These are phyloP conservation scores for Periophthalmodon schlosseri DNA, from an alignment of 2,113 vertebrate genomes.

Conservation along the genomic window DNA sequence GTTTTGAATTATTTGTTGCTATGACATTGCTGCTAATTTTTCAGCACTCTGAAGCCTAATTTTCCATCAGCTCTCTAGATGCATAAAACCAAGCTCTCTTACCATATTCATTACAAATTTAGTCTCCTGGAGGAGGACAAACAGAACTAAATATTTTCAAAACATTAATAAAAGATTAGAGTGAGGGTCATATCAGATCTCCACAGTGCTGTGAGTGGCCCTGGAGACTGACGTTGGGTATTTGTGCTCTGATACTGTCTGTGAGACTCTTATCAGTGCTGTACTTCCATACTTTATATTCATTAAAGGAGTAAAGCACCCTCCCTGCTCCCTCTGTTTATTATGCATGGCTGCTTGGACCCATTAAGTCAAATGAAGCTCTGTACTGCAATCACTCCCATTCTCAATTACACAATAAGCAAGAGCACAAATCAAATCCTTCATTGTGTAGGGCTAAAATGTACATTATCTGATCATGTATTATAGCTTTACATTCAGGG, in stretches of 20 bases:
- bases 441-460: slow-evolving; percentile 21
- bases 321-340: slow-evolving; percentile 37
- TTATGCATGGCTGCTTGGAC: slow-evolving; percentile 42
- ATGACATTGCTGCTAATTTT: too few species aligned
- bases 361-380: slow-evolving; percentile 48
- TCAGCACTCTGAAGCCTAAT: too few species aligned
- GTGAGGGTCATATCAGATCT: not conserved
- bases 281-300: slow-evolving; percentile 37
- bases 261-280: slow-evolving; percentile 29
- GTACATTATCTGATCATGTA: slow-evolving; percentile 25
- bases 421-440: slow-evolving; percentile 42
- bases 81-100: too few species aligned
- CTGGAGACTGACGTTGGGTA: not conserved
- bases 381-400: slow-evolving; percentile 35
- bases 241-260: not conserved
- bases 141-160: not conserved
- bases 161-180: not conserved
- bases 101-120: too few species aligned
- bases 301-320: slow-evolving; percentile 18
- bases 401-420: slow-evolving; percentile 44
- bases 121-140: too few species aligned
- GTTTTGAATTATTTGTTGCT: too few species aligned
- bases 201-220: not conserved
- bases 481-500: slow-evolving; percentile 17
- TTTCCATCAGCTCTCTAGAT: too few species aligned